These are phyloP conservation scores for Hyperoodon ampullatus DNA, from an alignment of 2,113 vertebrate species.

Conservation along the genomic window DNA sequence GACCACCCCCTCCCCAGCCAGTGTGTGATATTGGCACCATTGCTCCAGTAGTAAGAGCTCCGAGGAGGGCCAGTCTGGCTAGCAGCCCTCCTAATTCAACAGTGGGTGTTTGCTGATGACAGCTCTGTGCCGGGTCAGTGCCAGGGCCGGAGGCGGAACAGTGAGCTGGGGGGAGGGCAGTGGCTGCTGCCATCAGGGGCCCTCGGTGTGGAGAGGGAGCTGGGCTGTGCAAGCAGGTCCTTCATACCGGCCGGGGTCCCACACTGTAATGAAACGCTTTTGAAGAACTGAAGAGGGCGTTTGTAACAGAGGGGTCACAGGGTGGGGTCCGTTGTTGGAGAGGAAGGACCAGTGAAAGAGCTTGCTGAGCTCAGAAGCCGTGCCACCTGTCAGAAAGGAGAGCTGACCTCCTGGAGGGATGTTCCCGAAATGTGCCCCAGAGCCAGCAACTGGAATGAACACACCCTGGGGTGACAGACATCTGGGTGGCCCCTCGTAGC, in stretches of 20 bases:
- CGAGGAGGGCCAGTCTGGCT: background rate
- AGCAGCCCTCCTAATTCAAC: fast-evolving
- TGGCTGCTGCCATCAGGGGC: fast-evolving
- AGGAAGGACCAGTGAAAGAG: no score
- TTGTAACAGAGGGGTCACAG: background rate
- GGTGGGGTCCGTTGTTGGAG: fast-evolving
- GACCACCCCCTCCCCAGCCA: background rate
- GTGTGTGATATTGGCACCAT: fast-evolving
- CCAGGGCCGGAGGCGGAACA: background rate
- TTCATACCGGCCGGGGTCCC: fast-evolving
- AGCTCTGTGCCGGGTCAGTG: fast-evolving
- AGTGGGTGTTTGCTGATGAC: background rate
- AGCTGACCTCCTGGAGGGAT: background rate
- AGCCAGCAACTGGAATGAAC: background rate
- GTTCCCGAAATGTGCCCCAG: background rate
- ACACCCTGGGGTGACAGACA: no score
- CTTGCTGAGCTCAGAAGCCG: background rate
- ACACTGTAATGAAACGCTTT: no score
- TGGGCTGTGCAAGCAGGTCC: fast-evolving
- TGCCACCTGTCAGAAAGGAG: background rate
- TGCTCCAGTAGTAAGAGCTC: background rate
- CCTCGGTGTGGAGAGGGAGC: fast-evolving
- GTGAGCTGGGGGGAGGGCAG: no score
- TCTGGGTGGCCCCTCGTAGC: background rate
- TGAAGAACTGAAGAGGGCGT: fast-evolving